Conservation (phyloP, 2,888 invertebrate genomes). For the Nebria brevicollis region DNA sequence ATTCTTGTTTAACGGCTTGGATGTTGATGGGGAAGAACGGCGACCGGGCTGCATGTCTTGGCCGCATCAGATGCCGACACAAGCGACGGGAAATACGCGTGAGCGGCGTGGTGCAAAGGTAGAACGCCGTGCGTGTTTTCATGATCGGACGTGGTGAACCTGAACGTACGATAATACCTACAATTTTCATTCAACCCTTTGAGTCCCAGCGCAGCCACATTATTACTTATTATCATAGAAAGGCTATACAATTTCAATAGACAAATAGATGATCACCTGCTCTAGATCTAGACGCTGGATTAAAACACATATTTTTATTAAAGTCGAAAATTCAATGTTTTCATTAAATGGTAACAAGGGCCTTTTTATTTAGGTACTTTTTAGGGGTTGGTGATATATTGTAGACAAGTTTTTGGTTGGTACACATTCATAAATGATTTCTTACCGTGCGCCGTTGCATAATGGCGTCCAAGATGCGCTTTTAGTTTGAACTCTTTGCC, state of each 20-base stretch:
- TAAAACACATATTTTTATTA: too few species aligned
- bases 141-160: constrained; percentile 91
- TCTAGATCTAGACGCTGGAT: too few species aligned
- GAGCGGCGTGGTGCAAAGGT: constrained; percentile 89
- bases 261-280: too few species aligned
- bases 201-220: neutral
- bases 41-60: constrained; percentile 88
- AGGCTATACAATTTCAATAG: too few species aligned
- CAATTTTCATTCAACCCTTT: constrained; percentile 21
- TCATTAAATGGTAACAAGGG: too few species aligned
- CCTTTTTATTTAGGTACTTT: too few species aligned
- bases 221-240: too few species aligned
- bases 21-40: constrained; percentile 84
- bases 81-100: constrained; percentile 89
- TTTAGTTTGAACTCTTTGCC: constrained; percentile 96
- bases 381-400: neutral
- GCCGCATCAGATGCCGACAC: constrained; percentile 83
- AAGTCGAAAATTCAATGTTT: too few species aligned
- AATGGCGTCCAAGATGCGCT: constrained; percentile 92
- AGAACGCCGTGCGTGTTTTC: constrained; percentile 97
- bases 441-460: constrained; percentile 88
- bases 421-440: neutral
- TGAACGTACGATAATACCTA: constrained; percentile 71
- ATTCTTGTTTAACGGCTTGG: constrained; percentile 87
- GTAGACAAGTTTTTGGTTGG: neutral